A percentile compares a stretch with the other conserved stretches of the same genome.
Evolutionary conservation across 2,113 vertebrate genomes (phyloP).

Genomic region (Synchiropus splendidus): DNA sequence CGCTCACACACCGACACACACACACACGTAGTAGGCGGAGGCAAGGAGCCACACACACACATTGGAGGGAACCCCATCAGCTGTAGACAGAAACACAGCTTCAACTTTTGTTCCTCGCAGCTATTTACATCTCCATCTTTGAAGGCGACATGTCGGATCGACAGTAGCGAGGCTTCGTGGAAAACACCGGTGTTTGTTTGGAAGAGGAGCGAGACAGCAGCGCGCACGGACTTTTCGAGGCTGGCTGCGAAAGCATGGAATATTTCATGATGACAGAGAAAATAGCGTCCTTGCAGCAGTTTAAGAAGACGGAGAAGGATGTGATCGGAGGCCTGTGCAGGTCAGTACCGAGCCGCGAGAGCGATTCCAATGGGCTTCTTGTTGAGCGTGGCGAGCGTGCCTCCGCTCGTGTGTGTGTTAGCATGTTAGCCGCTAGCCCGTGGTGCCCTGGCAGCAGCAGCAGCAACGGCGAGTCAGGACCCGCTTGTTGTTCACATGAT

Average conservation of each 20-base stretch:
- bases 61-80: constrained; percentile 66
- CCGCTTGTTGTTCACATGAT: not conserved
- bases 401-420: constrained; percentile 17
- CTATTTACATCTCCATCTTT: not conserved
- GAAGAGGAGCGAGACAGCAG: constrained; percentile 18
- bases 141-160: constrained; percentile 2
- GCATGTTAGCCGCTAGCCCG: constrained; percentile 38
- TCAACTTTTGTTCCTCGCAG: constrained; percentile 33
- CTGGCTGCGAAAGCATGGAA: constrained; percentile 72
- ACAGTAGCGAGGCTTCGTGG: not conserved
- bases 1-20: constrained; percentile 53
- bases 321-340: constrained; percentile 86
- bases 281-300: constrained; percentile 78
- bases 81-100: constrained; percentile 53
- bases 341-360: constrained; percentile 51
- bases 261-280: constrained; percentile 89
- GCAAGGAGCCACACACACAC: constrained; percentile 48
- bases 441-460: constrained; percentile 25
- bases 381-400: constrained; percentile 15
- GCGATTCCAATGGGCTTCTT: constrained; percentile 2
- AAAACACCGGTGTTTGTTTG: not conserved
- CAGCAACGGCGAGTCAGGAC: constrained; percentile 22
- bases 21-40: constrained; percentile 59
- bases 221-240: constrained; percentile 31
- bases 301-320: constrained; percentile 88